These are phyloP conservation scores for Mythimna ferrago DNA, from an alignment of 2,888 invertebrate species.

Conservation along the genomic window DNA sequence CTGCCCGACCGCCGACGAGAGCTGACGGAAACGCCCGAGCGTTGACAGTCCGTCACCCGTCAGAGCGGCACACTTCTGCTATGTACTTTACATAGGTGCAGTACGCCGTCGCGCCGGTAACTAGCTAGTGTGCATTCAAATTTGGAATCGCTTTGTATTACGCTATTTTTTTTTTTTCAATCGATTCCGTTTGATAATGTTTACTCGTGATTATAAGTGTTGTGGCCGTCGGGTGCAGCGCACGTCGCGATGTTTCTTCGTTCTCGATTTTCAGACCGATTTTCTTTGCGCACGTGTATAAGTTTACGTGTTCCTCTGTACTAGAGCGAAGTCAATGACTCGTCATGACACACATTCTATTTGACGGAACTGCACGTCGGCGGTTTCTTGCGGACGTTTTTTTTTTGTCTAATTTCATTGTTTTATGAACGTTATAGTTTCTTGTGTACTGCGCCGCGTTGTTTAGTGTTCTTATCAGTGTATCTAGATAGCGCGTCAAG, in stretches of 20 bases:
- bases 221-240: constrained; percentile 67
- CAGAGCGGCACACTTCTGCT: constrained; percentile 85
- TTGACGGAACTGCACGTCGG: constrained; percentile 83
- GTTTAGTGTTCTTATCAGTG: constrained; percentile 73
- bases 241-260: constrained; percentile 72
- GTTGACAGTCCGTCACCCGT: constrained; percentile 88
- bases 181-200: constrained; percentile 71
- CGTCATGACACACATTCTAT: constrained; percentile 90
- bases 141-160: constrained; percentile 71
- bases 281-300: constrained; percentile 81
- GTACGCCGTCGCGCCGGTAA: constrained; percentile 82
- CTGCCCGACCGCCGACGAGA: constrained; percentile 71
- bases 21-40: constrained; percentile 79
- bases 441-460: constrained; percentile 63
- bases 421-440: constrained; percentile 73
- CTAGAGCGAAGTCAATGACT: constrained; percentile 85
- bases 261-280: constrained; percentile 71
- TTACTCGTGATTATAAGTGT: constrained; percentile 73
- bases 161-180: constrained; percentile 71
- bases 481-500: constrained; percentile 75
- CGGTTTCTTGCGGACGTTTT: constrained; percentile 74
- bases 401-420: constrained; percentile 73
- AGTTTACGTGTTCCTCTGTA: constrained; percentile 80
- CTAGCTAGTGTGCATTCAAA: constrained; percentile 81
- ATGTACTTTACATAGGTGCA: constrained; percentile 86